Evolutionary conservation across 2,888 invertebrate species (phyloP).

Genomic region (Netelia melanura): DNA sequence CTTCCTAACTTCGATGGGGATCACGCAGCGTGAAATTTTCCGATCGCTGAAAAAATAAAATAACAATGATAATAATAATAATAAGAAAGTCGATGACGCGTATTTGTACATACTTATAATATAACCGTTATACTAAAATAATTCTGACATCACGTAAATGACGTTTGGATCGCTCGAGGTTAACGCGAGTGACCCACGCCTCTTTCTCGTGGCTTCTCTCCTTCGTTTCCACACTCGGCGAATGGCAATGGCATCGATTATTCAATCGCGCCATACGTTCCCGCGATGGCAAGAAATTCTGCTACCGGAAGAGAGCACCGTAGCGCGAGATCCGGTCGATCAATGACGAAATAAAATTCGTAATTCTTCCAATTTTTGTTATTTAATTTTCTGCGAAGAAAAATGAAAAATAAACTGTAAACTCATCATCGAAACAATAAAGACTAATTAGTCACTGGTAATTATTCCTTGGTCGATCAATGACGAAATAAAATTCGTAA

Average conservation of each 20-base stretch:
- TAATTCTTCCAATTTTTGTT: not conserved
- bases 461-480: not conserved
- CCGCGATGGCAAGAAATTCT: not conserved
- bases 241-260: constrained; percentile 32
- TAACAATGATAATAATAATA: not conserved
- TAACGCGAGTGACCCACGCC: constrained; percentile 56
- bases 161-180: constrained; percentile 58
- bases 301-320: not conserved
- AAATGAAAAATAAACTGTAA: no score
- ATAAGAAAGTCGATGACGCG: constrained; percentile 40
- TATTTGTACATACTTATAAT: constrained; percentile 20
- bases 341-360: not conserved
- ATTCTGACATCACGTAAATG: constrained; percentile 64
- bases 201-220: not conserved
- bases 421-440: no score
- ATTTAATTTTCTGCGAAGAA: no score
- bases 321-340: not conserved
- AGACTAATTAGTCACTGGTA: no score
- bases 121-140: constrained; percentile 56
- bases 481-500: not conserved
- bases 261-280: constrained; percentile 21
- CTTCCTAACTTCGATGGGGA: no score
- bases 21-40: not conserved
- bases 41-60: not conserved
- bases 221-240: not conserved